phyloP scores from a whole-genome alignment of 2,888 invertebrate species.

The Hydraecia micacea region DNA sequence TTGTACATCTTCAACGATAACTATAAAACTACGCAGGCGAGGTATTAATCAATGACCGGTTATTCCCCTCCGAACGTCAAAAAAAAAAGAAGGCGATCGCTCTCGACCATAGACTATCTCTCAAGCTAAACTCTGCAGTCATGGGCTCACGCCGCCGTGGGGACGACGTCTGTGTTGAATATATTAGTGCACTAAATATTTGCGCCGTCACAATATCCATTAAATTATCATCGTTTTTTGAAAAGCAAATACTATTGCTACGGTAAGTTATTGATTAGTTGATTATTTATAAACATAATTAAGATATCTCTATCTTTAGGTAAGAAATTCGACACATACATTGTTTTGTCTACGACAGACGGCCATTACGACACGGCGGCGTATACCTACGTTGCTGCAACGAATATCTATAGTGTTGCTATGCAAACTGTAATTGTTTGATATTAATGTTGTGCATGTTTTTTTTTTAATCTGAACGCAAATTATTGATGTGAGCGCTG shows the following conservation, averaged over 20 bases:
- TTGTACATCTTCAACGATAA: no score
- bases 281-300: background rate
- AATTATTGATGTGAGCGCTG: no score
- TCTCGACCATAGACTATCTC: background rate
- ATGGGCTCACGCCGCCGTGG: conserved; percentile 3
- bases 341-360: background rate
- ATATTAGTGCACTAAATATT: conserved; percentile 14
- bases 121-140: background rate
- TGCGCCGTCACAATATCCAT: background rate
- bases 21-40: no score
- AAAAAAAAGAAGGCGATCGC: background rate
- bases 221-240: background rate
- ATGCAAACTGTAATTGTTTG: background rate
- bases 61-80: background rate
- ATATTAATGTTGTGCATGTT: background rate
- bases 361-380: background rate
- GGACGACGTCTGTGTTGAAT: conserved; percentile 15
- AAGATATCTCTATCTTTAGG: background rate
- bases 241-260: background rate
- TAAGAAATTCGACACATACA: background rate
- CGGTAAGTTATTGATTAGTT: conserved; percentile 23
- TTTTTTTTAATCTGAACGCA: background rate
- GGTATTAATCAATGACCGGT: background rate
- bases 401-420: background rate
- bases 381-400: background rate